Percentiles rank a stretch among this genome's conserved stretches.
These are phyloP conservation scores for Hyposmocoma kahamanoa DNA, from an alignment of 1,140 invertebrate genomes.

Conservation along the genomic window DNA sequence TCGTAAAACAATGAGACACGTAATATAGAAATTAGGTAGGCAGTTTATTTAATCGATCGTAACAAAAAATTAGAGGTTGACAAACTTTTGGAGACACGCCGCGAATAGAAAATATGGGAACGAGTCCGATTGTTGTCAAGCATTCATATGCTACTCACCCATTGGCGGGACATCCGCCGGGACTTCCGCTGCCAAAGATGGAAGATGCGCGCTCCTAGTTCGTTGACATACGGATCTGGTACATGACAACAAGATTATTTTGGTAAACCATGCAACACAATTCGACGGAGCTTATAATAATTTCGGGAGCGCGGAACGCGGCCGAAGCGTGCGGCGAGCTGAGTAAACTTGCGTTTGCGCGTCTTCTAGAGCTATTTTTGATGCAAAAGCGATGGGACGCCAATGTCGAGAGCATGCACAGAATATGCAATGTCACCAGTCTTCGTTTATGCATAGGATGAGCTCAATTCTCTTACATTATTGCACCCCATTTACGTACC, in stretches of 20 bases:
- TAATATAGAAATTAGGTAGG: background rate
- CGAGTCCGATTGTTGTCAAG: slow-evolving; percentile 57
- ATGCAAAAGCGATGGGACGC: slow-evolving; percentile 67
- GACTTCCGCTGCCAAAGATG: slow-evolving; percentile 72
- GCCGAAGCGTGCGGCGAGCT: slow-evolving; percentile 48
- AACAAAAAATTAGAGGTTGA: slow-evolving; percentile 69
- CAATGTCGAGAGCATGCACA: slow-evolving; percentile 71
- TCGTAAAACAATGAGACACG: background rate
- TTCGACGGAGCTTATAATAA: background rate
- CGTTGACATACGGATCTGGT: slow-evolving; percentile 55
- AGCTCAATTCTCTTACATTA: too few species aligned
- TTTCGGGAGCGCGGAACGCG: slow-evolving; percentile 25
- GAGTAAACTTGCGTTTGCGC: slow-evolving; percentile 58
- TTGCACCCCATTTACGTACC: too few species aligned
- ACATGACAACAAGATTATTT: slow-evolving; percentile 35
- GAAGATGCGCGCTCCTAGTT: slow-evolving; percentile 59
- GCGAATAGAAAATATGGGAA: slow-evolving; percentile 68
- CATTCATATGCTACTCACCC: slow-evolving; percentile 68
- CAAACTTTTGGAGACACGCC: slow-evolving; percentile 68
- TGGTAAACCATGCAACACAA: slow-evolving; percentile 9
- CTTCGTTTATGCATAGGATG: too few species aligned
- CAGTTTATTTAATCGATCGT: slow-evolving; percentile 35
- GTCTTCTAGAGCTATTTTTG: slow-evolving; percentile 70
- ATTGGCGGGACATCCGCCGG: slow-evolving; percentile 67
- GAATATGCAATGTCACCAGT: slow-evolving; percentile 70